Conservation (phyloP, 1,140 invertebrate species). For the Euglossa dilemma region DNA sequence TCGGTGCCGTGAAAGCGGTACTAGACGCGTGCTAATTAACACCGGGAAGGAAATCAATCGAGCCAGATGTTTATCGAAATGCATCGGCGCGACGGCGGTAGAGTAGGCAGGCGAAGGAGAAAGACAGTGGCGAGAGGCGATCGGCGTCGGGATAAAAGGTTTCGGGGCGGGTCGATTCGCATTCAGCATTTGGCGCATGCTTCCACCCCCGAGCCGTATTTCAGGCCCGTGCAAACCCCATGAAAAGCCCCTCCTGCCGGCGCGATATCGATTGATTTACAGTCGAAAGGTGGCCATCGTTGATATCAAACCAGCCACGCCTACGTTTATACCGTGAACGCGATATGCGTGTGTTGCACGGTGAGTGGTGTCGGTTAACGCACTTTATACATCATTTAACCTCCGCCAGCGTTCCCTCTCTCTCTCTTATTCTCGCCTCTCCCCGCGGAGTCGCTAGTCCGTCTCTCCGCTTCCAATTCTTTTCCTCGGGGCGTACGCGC, state of each 20-base stretch:
- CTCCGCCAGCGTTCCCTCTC: constrained; percentile 5
- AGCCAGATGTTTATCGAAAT: constrained; percentile 50
- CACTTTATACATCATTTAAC: constrained; percentile 60
- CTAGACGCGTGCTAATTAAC: constrained; percentile 43
- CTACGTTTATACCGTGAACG: constrained; percentile 70
- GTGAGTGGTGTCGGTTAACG: constrained; percentile 57
- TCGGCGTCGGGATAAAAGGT: constrained; percentile 65
- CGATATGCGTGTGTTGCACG: constrained; percentile 53
- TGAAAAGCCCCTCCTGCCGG: constrained; percentile 70
- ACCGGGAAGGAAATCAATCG: constrained; percentile 40
- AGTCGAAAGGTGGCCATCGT: constrained; percentile 81
- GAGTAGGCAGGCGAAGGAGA: background rate
- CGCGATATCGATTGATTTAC: constrained; percentile 82
- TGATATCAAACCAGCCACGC: constrained; percentile 81
- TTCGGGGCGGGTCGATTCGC: constrained; percentile 76
- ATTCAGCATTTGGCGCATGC: constrained; percentile 78
- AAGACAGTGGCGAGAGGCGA: constrained; percentile 47
- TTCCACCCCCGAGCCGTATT: constrained; percentile 63
- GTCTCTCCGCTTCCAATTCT: background rate
- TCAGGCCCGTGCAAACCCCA: constrained; percentile 66
- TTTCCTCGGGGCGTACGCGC: too few relatives aligned
- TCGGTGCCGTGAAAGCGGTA: constrained; percentile 16
- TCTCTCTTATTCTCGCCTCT: background rate
- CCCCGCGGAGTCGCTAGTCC: too few relatives aligned
- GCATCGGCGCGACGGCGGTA: constrained; percentile 6